Base-by-base conservation (phyloP, 2,113 vertebrate genomes). In the Lophius piscatorius region DNA sequence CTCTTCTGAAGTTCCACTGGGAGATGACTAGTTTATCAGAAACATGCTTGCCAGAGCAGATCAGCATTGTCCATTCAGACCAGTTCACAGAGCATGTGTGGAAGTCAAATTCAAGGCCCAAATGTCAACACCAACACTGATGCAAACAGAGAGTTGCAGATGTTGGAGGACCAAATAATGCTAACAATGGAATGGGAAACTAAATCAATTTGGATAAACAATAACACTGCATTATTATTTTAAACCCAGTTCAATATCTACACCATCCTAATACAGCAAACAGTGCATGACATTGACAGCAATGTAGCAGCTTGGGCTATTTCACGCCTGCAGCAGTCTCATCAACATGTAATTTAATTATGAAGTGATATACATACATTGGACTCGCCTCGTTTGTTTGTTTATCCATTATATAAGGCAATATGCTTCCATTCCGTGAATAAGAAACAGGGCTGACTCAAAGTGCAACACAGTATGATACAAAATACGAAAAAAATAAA, bases 291-390 rank as follows among this genome's bases (percentile, higher is more conserved):
- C 61, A 61, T 20, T 55, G 49, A 76, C 51, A 60, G 40, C 31
- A 21, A 35, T 20, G 58, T 39, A 63, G 57, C 41, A 59, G 51
- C 42, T 71, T 63, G 42, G 51, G 76, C 79, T 67, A 76, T 83
- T 59, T 76, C 50, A 66, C 16, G 60, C 63, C 65, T 41, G 55
- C 70, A 57, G 54, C 12, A 63, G 62, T 61, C 75, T 23, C 69
- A 75, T 81, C 74, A 83, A 73, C 77, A 80, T 66, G 64, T 81
- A 76, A 87, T 88, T 84, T 68, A 83, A 78, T 87, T 65, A 83
- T 71, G 29, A 82, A 70, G 11, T 65, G 63, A 86, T 72, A 84
- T 48, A 78, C 67, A 76, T n/a, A n/a, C n/a, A 55, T 36, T 16
- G 13, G 65, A n/a, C 63, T 57, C 20, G 54, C 74, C 69, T 62